Base-by-base conservation (phyloP, 2,888 invertebrate species). In the Plebejus melissa region DNA sequence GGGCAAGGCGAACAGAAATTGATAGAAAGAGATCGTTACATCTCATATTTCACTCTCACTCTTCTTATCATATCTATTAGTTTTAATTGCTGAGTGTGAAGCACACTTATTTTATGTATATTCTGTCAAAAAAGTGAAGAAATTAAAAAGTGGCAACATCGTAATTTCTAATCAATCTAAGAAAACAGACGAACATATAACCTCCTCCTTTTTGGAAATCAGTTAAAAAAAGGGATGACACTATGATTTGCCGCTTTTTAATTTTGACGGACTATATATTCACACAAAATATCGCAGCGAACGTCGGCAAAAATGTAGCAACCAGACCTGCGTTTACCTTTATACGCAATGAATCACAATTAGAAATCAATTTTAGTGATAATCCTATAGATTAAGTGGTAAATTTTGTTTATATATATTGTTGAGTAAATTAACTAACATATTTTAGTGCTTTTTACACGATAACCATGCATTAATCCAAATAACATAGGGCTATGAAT, bases 401-500 rank as follows among this genome's bases (percentile, higher is more conserved):
- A 54, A 9, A 9, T 60, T 60, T 60, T 28, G 60, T 11, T 22
- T 22, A 7, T 28, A 41, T 41, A 41, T 69, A 41, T 41, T 16
- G 41, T 41, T 70, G 7, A 7, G 41, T 38, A 28, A 32, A 6
- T 69, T 54, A 54, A n/a, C 69, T 69, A 36, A 69, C 6, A 41
- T 46, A 22, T 22, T 71, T 50, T 50, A 46, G 54, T 32, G 1
- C 13, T 16, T 72, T 50, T 54, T 50, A 72, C 28, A 16, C 32
- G 11, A 28, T 54, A 54, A 13, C 28, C 11, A 71, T 46, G 46
- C 13, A n/a, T 4, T 28, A 50, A 54, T 16, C 72, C 46, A 71
- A 70, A 71, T 71, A 50, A 54, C 32, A 32, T 72, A 54, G 22
- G 50, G 72, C 72, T 72, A 72, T 72, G 72, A 50, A 9, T 50